Evolutionary conservation across 1,140 invertebrate genomes (phyloP).

Genomic region (Tetramorium simillimum): DNA sequence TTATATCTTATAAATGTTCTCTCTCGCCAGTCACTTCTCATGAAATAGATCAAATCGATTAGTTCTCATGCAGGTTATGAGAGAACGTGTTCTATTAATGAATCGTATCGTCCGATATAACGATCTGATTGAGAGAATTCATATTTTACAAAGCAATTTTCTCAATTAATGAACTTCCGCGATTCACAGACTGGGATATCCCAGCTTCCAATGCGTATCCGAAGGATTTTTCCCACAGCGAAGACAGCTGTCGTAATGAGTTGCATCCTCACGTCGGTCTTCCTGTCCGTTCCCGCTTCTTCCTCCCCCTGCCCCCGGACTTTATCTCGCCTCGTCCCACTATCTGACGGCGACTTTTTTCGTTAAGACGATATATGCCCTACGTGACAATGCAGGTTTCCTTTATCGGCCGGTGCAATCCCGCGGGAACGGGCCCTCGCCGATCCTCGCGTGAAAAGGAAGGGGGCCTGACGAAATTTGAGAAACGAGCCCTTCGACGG

Average conservation of each 20-base stretch:
- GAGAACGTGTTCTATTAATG: not conserved
- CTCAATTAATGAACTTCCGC: conserved; percentile 37
- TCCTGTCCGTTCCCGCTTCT: not conserved
- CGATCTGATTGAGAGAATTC: not conserved
- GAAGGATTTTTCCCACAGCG: conserved; percentile 81
- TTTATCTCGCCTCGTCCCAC: conserved; percentile 36
- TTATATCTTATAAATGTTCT: not conserved
- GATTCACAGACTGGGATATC: conserved; percentile 20
- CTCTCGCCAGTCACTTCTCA: not conserved
- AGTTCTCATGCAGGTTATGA: not conserved
- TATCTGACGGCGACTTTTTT: conserved; percentile 73
- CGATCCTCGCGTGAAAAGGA: conserved; percentile 57
- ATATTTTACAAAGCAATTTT: conserved; percentile 6
- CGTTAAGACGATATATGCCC: conserved; percentile 68
- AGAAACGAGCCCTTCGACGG: conserved; percentile 72
- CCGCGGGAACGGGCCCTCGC: conserved; percentile 24
- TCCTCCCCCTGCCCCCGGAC: not conserved
- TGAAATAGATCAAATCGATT: not conserved
- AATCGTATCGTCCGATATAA: not conserved
- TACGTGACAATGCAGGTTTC: conserved; percentile 83
- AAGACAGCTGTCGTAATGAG: conserved; percentile 85
- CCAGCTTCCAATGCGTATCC: conserved; percentile 70
- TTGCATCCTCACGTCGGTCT: conserved; percentile 83
- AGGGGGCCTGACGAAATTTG: conserved; percentile 76
- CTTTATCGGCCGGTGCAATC: conserved; percentile 71